A percentile compares a stretch with the other conserved stretches of the same genome.
Evolutionary conservation across 2,797 vertebrate genomes (phyloP).

Genomic region (Notoglanidium macrostoma): DNA sequence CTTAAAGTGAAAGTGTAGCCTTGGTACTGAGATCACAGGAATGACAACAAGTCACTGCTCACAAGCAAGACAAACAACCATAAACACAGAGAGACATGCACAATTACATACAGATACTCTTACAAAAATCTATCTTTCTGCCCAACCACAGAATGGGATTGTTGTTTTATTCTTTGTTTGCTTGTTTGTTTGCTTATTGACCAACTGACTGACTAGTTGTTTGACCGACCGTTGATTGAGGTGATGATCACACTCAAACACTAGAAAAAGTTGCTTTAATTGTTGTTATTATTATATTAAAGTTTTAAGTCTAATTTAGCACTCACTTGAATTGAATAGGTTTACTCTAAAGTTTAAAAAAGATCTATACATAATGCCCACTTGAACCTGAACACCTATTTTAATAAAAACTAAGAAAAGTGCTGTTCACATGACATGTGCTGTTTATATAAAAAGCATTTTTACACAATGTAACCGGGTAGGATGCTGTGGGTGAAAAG

Average conservation of each 20-base stretch:
- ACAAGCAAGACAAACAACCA: background rate
- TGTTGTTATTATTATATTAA: background rate
- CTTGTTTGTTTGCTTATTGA: background rate
- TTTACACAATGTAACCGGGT: background rate
- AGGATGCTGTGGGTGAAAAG: constrained; percentile 3
- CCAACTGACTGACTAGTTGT: background rate
- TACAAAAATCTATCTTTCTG: background rate
- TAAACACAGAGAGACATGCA: background rate
- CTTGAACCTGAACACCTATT: background rate
- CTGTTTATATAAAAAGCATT: background rate
- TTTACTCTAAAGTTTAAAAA: background rate
- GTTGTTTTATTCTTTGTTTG: background rate
- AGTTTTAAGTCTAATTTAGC: background rate
- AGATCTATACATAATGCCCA: background rate
- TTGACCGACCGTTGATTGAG: background rate
- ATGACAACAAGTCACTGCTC: constrained; percentile 38
- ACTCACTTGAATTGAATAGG: background rate
- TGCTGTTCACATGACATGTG: background rate
- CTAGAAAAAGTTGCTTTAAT: background rate
- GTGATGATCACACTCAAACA: background rate
- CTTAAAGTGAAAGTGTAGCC: constrained; percentile 68
- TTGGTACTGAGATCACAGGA: constrained; percentile 59
- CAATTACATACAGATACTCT: background rate
- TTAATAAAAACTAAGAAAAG: background rate
- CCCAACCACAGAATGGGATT: background rate